Evolutionary conservation across 2,113 vertebrate genomes (phyloP).

Genomic region (Atrichornis clamosus): DNA sequence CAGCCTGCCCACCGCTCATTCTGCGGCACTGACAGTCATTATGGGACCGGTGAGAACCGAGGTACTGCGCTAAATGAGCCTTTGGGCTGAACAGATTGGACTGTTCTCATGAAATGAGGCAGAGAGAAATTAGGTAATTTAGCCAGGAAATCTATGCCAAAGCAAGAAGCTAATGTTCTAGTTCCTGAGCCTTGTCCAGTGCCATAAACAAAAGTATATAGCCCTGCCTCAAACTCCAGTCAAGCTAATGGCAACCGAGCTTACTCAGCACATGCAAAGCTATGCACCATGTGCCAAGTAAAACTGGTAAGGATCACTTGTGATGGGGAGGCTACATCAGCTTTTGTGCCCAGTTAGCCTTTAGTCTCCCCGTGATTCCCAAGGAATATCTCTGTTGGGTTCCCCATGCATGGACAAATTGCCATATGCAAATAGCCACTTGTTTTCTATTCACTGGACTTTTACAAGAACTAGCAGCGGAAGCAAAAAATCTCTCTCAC

Average conservation of each 20-base stretch:
- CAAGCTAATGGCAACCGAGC: neutral
- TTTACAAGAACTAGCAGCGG: neutral
- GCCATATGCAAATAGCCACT: neutral
- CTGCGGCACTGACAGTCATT: constrained; percentile 22
- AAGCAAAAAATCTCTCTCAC: neutral
- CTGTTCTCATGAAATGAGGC: constrained; percentile 69
- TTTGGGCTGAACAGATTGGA: constrained; percentile 54
- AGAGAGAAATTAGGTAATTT: constrained; percentile 59
- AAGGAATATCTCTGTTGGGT: neutral
- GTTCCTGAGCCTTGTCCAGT: constrained; percentile 25
- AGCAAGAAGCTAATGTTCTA: constrained; percentile 56
- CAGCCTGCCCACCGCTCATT: neutral
- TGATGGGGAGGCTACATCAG: neutral
- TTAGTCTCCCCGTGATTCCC: neutral
- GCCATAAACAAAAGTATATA: constrained; percentile 35
- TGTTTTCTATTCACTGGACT: neutral
- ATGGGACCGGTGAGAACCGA: constrained; percentile 48
- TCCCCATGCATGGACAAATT: neutral
- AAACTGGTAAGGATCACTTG: neutral
- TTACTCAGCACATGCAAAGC: constrained; percentile 18
- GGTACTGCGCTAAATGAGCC: constrained; percentile 46
- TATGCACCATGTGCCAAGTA: neutral
- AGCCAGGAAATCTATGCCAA: constrained; percentile 58
- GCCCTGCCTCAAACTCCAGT: neutral
- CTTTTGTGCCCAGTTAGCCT: neutral